A percentile compares a stretch with the other conserved stretches of the same genome.
Conservation (phyloP, 2,113 vertebrate species). For the Ageneiosus marmoratus region DNA sequence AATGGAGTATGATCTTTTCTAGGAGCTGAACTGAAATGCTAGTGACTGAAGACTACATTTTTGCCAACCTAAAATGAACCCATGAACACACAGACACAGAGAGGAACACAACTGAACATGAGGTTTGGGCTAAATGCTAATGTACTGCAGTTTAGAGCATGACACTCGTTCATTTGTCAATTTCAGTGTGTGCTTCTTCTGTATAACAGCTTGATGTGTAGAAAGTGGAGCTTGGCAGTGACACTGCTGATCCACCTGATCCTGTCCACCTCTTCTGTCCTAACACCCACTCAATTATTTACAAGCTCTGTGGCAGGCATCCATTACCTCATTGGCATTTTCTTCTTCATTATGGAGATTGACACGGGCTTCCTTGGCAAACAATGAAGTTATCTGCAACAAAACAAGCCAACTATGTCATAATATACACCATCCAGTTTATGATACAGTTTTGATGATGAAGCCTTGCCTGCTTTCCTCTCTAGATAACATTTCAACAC, state of each 20-base stretch:
- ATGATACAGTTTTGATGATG: conserved; percentile 23
- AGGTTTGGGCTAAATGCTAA: background rate
- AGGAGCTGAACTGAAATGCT: background rate
- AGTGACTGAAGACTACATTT: background rate
- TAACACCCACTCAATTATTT: conserved; percentile 93
- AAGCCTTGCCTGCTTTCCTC: background rate
- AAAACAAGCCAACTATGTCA: conserved; percentile 15
- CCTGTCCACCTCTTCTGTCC: conserved; percentile 82
- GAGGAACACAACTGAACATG: background rate
- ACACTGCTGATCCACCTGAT: conserved; percentile 83
- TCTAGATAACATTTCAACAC: conserved; percentile 41
- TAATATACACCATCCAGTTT: conserved; percentile 20
- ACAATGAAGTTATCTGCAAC: background rate
- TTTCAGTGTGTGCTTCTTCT: conserved; percentile 14
- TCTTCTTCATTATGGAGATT: conserved; percentile 96
- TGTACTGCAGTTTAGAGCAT: background rate
- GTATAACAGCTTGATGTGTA: conserved; percentile 9
- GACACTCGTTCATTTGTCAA: background rate
- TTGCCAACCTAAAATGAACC: background rate
- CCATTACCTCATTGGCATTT: conserved; percentile 89
- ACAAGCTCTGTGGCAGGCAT: conserved; percentile 86
- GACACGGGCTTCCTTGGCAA: conserved; percentile 68
- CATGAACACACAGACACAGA: background rate
- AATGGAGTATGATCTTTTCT: background rate
- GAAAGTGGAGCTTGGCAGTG: conserved; percentile 68